Conservation (phyloP, 1,140 invertebrate genomes). For the Diplogasteroides magnus region DNA sequence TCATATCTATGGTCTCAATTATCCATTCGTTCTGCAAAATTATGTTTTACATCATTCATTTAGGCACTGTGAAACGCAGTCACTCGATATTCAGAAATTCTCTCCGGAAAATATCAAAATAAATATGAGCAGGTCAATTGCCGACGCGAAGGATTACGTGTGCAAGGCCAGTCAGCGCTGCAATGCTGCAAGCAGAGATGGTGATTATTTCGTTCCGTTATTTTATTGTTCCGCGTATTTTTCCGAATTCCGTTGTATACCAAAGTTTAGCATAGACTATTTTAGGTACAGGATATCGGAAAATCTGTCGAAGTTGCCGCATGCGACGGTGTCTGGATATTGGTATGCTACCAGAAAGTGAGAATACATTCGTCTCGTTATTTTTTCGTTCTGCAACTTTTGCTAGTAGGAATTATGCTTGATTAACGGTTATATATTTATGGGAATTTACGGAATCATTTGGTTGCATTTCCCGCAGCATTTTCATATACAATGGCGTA, state of each 20-base stretch:
- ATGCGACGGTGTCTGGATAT: constrained; percentile 8
- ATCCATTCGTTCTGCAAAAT: background rate
- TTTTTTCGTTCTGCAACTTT: background rate
- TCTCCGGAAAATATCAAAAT: too few relatives aligned
- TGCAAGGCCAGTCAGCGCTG: constrained; percentile 24
- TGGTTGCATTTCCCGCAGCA: background rate
- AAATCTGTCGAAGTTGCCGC: constrained; percentile 9
- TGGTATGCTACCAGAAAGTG: constrained; percentile 16
- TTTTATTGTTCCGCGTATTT: background rate
- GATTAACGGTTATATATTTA: too few relatives aligned
- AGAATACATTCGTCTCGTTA: background rate
- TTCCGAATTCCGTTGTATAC: background rate
- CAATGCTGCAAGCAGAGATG: constrained; percentile 9
- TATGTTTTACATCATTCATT: background rate
- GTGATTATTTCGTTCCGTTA: constrained; percentile 5
- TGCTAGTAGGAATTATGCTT: background rate
- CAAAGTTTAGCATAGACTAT: background rate
- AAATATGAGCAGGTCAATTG: constrained; percentile 8
- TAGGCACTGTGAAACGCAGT: too few relatives aligned
- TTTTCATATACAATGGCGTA: background rate
- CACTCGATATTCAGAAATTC: too few relatives aligned
- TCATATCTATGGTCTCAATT: background rate
- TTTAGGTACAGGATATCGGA: constrained; percentile 11
- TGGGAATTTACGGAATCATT: background rate
- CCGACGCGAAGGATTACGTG: constrained; percentile 24